These are phyloP conservation scores for Chiridota heheva DNA, from an alignment of 35 echinoderm and acorn worm genomes.

Conservation along the genomic window DNA sequence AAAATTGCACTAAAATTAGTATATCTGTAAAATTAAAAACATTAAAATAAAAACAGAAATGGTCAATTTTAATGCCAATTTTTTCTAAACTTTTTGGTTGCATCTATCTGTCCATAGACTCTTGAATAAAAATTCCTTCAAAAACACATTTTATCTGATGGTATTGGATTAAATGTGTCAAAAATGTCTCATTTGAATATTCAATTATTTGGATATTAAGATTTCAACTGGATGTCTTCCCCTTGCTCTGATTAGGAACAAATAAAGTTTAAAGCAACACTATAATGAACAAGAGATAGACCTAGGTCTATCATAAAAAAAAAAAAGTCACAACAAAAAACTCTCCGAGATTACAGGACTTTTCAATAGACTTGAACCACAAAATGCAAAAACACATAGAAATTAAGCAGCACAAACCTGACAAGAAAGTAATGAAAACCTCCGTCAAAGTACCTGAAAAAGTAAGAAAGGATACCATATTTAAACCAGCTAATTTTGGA, in stretches of 20 bases:
- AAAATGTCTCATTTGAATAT: too few relatives aligned
- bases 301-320: not conserved
- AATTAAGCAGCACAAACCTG: slow-evolving; percentile 39
- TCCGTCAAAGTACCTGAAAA: slow-evolving; percentile 77
- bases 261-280: not conserved
- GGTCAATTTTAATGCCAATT: too few relatives aligned
- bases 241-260: not conserved
- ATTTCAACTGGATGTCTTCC: not conserved
- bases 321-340: not conserved
- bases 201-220: not conserved
- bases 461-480: not conserved
- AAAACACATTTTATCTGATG: too few relatives aligned
- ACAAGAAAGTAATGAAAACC: slow-evolving; percentile 59
- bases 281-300: not conserved
- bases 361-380: not conserved
- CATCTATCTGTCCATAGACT: too few relatives aligned
- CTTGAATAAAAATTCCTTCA: too few relatives aligned
- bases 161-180: too few relatives aligned
- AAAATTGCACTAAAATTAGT: too few relatives aligned
- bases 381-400: not conserved
- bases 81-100: too few relatives aligned
- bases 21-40: too few relatives aligned
- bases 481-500: too few relatives aligned
- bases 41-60: too few relatives aligned
- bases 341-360: not conserved